A percentile compares a stretch with the other conserved stretches of the same genome.
These are phyloP conservation scores for Hippoglossus stenolepis DNA, from an alignment of 2,113 vertebrate species.

Conservation along the genomic window DNA sequence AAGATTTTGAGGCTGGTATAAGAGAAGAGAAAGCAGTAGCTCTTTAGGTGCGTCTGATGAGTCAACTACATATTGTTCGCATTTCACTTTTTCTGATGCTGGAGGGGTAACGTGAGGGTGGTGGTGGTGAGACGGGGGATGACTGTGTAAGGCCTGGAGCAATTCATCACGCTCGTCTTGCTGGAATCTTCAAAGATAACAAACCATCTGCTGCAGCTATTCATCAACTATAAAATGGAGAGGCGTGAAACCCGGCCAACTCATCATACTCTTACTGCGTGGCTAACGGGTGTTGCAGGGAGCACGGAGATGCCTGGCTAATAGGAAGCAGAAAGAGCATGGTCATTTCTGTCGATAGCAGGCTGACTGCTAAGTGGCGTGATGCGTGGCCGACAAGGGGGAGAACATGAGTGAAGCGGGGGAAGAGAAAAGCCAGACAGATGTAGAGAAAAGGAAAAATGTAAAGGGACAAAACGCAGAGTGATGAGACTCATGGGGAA, in stretches of 20 bases:
- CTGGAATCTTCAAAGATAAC: slow-evolving; percentile 94
- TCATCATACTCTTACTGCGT: slow-evolving; percentile 81
- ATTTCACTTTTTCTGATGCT: slow-evolving; percentile 72
- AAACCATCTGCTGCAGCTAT: slow-evolving; percentile 93
- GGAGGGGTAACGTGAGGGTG: slow-evolving; percentile 31
- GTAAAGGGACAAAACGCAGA: slow-evolving; percentile 1
- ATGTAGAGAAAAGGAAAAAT: slow-evolving; percentile 32
- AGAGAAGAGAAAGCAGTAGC: slow-evolving; percentile 19
- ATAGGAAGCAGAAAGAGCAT: slow-evolving; percentile 84
- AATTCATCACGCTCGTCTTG: slow-evolving; percentile 91
- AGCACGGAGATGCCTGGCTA: slow-evolving; percentile 84
- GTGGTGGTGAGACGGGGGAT: slow-evolving; percentile 1
- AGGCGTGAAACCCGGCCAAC: slow-evolving; percentile 86
- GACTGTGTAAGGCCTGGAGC: slow-evolving; percentile 80
- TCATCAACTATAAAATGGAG: slow-evolving; percentile 91
- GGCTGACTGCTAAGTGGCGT: slow-evolving; percentile 57
- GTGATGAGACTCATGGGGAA: not conserved
- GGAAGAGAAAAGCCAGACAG: slow-evolving; percentile 21
- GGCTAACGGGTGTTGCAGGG: slow-evolving; percentile 87
- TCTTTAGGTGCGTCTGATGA: slow-evolving; percentile 36
- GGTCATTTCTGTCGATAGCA: slow-evolving; percentile 58
- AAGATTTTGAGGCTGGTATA: slow-evolving; percentile 48
- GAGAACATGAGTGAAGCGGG: slow-evolving; percentile 16
- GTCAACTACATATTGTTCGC: slow-evolving; percentile 75
- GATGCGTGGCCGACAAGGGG: slow-evolving; percentile 26